phyloP scores from a whole-genome alignment of 2,797 vertebrate genomes.

The Helicolenus hilgendorfi region DNA sequence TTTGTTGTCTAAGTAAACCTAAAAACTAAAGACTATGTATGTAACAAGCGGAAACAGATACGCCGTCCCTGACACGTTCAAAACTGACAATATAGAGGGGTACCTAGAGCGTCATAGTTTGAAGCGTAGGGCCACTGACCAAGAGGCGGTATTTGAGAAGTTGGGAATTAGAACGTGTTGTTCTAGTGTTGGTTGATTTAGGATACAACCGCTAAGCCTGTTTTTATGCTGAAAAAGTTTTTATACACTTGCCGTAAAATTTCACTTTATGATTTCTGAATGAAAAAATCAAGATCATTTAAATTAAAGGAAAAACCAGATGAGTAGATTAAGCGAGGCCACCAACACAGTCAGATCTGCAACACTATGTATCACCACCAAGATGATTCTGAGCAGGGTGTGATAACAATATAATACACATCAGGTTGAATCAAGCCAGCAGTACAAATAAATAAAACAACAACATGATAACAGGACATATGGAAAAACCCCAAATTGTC shows the following conservation, averaged over 20 bases:
- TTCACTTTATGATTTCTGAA: not conserved
- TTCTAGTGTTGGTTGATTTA: not conserved
- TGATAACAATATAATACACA: constrained; percentile 3
- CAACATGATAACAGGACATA: not conserved
- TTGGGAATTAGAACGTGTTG: not conserved
- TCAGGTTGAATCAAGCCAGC: constrained; percentile 5
- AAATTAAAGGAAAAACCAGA: not conserved
- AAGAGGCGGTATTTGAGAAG: rapidly evolving
- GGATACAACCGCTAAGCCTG: not conserved
- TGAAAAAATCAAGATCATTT: not conserved
- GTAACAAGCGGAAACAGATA: too few relatives aligned
- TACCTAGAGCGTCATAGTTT: not conserved
- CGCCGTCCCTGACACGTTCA: too few relatives aligned
- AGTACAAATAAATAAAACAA: not conserved
- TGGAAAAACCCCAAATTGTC: not conserved
- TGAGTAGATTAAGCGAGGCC: not conserved
- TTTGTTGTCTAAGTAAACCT: too few relatives aligned
- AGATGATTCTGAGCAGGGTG: not conserved
- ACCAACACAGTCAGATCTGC: not conserved
- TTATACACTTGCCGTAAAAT: not conserved
- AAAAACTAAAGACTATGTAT: too few relatives aligned
- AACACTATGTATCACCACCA: not conserved
- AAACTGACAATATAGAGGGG: too few relatives aligned
- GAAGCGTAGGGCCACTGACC: not conserved
- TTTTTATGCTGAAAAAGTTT: not conserved